These are phyloP conservation scores for Melanotaenia boesemani DNA, from an alignment of 2,797 vertebrate species.

Conservation along the genomic window DNA sequence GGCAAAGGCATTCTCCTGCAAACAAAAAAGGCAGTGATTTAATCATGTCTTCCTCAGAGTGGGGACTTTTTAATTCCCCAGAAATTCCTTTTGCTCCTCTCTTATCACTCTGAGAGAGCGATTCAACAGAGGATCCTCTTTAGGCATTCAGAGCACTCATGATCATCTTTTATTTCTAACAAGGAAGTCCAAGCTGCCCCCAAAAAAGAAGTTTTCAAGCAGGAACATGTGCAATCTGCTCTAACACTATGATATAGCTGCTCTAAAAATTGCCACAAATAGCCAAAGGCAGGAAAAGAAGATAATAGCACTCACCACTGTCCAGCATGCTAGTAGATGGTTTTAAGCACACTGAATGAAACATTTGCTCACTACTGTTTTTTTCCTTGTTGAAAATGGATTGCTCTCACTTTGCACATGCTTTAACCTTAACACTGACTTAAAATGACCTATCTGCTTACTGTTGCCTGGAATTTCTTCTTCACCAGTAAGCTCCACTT, in stretches of 20 bases:
- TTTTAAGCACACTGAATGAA: slow-evolving; percentile 10
- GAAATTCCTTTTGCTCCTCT: slow-evolving; percentile 37
- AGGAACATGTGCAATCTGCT: slow-evolving; percentile 19
- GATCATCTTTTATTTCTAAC: slow-evolving; percentile 46
- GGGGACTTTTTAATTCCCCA: slow-evolving; percentile 24
- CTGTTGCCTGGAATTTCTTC: background rate
- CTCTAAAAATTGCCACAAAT: slow-evolving; percentile 28
- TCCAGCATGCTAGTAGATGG: slow-evolving; percentile 1
- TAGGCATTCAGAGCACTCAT: slow-evolving; percentile 28
- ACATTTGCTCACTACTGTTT: background rate
- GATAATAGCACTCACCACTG: background rate
- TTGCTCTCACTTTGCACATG: background rate
- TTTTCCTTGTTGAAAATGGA: slow-evolving; percentile 1
- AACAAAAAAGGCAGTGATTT: slow-evolving; percentile 39
- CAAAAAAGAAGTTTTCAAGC: slow-evolving; percentile 24
- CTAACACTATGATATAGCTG: slow-evolving; percentile 6
- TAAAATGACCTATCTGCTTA: background rate
- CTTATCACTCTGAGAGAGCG: slow-evolving; percentile 21
- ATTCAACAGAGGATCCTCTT: slow-evolving; percentile 31
- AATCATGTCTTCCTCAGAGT: slow-evolving; percentile 51
- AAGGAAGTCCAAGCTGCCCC: slow-evolving; percentile 6
- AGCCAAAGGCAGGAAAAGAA: slow-evolving; percentile 17
- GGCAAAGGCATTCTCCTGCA: slow-evolving; percentile 95
- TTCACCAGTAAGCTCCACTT: background rate
- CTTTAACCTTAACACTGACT: background rate